Percentiles rank a stretch among this genome's conserved stretches.
phyloP scores from a whole-genome alignment of 30 jellyfish, hydroid and myxozoan species.

The Mastigias papua region DNA sequence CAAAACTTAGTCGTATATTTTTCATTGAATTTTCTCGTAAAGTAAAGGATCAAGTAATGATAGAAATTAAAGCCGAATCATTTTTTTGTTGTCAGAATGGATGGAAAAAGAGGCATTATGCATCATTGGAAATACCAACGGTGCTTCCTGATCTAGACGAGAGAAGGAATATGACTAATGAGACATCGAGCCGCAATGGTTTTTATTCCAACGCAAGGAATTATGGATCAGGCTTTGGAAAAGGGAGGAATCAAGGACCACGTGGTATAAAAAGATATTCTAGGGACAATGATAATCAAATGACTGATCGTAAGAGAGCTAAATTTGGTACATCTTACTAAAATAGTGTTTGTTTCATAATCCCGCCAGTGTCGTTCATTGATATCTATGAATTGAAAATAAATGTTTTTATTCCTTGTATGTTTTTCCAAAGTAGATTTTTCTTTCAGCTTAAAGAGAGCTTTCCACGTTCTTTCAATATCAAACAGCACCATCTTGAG shows the following conservation, averaged over 20 bases:
- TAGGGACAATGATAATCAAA: background rate
- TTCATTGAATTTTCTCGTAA: no score
- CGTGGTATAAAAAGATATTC: slow-evolving; percentile 31
- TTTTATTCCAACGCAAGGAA: slow-evolving; percentile 5
- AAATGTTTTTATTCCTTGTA: background rate
- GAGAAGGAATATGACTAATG: slow-evolving; percentile 34
- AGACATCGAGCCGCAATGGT: slow-evolving; percentile 29
- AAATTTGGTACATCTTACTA: slow-evolving; percentile 21
- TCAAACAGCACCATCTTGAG: no score
- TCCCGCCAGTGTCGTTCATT: background rate
- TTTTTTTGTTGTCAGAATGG: slow-evolving; percentile 61
- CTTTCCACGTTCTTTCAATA: no score
- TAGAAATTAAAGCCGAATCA: no score
- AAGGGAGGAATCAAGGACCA: slow-evolving; percentile 22
- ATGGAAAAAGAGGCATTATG: slow-evolving; percentile 90
- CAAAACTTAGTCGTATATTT: no score
- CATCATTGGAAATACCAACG: slow-evolving; percentile 85
- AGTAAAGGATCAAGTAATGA: no score
- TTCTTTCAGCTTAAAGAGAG: no score
- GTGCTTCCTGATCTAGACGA: slow-evolving; percentile 90
- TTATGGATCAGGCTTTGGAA: background rate
- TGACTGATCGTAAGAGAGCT: slow-evolving; percentile 52
- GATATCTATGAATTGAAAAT: background rate
- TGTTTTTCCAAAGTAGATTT: no score
- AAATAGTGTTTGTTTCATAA: background rate